Conservation (phyloP, 2,888 invertebrate genomes). For the Artemia sinica region DNA sequence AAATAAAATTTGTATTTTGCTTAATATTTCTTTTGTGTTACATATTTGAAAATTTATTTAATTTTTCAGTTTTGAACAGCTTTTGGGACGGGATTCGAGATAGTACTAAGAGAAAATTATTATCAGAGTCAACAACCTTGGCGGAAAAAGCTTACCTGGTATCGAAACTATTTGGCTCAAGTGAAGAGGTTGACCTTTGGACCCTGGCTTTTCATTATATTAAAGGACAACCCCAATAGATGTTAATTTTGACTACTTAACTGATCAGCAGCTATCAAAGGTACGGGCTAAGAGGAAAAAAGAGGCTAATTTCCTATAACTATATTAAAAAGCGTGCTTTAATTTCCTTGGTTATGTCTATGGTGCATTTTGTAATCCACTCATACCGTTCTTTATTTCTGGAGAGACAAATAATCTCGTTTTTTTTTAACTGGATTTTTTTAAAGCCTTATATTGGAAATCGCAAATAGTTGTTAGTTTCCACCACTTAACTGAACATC, state of each 20-base stretch:
- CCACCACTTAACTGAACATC: no score
- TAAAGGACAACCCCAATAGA: not conserved
- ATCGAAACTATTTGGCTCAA: not conserved
- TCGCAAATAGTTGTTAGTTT: no score
- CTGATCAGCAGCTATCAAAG: conserved; percentile 1
- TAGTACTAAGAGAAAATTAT: not conserved
- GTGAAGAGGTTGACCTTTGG: not conserved
- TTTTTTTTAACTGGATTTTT: no score
- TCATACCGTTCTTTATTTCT: no score
- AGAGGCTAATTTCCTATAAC: no score
- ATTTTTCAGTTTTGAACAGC: not conserved
- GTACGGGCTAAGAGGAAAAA: not conserved
- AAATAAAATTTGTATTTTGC: not conserved
- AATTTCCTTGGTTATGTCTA: no score
- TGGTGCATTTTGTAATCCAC: no score
- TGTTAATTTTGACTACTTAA: not conserved
- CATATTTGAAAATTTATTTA: not conserved
- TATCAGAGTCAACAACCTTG: not conserved
- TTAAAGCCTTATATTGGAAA: no score
- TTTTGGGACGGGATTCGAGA: not conserved
- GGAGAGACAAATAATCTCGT: no score
- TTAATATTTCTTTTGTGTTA: not conserved
- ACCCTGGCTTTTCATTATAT: not conserved
- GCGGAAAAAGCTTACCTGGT: conserved; percentile 1
- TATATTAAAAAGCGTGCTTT: no score